Evolutionary conservation across 2,113 vertebrate species (phyloP), one percentile per base, ranked within the genome.

Genomic region (Gymnorhina tibicen): DNA sequence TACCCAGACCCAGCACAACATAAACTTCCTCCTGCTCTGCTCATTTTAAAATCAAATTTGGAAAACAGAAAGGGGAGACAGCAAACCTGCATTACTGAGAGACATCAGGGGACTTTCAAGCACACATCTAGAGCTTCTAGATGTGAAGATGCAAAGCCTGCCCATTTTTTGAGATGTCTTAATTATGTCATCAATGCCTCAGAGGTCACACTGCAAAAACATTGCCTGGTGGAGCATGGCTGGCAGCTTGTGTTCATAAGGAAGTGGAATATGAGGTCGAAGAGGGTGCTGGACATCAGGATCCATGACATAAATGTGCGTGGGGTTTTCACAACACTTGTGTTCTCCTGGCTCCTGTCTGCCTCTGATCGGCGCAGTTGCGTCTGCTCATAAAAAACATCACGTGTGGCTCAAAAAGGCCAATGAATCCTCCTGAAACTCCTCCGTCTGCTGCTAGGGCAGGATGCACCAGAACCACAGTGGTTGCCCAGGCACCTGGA

Each of bases 11-110:
- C 62, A 66, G 77, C 20, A 46, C 4, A 83, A 77, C 87, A 75
- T 26, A 69, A 93, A 90, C 44, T 74, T 78, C 56, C 42, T 67
- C 37, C 66, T 59, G n/a, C 27, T 92, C 77, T 85, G 53, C 33
- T 76, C 62, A 55, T 58, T 91, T 79, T 37, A 69, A 72, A 83
- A 13, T 5, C 33, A 66, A 24, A 46, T 74, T 62, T 77, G 59
- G 67, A 74, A 94, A 89, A 68, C 3, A 33, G 11, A 73, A 18
- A 35, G 0, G 2, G 33, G 33, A 42, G 44, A 41, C 32, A 76
- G 23, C 0, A 5, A 90, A 80, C 24, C 30, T 62, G 37, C 50
- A 66, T 50, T 85, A 79, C 70, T 89, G 53, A 21, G 52, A 73
- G 58, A 76, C 13, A 44, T n/a, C n/a, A 63, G 59, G 59, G 28